A percentile compares a stretch with the other conserved stretches of the same genome.
Evolutionary conservation across 1,140 invertebrate genomes (phyloP).

Genomic region (Liolophura sinensis): DNA sequence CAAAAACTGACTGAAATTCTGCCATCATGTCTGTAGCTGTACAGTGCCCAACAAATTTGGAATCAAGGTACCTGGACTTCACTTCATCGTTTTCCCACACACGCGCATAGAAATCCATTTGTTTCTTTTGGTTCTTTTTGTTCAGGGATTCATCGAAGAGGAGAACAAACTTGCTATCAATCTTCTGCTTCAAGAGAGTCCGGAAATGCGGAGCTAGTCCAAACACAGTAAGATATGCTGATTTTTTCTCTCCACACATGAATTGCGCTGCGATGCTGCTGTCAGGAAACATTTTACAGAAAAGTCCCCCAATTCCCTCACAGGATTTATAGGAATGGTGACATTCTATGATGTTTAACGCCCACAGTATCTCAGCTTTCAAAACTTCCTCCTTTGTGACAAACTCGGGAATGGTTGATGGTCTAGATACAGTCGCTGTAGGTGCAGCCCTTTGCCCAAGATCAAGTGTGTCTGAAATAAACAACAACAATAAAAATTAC

Average conservation of each 20-base stretch:
- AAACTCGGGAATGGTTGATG: too few relatives aligned
- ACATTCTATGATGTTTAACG: slow-evolving; percentile 1
- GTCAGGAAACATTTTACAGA: too few relatives aligned
- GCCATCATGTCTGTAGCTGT: slow-evolving; percentile 17
- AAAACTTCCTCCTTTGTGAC: slow-evolving; percentile 5
- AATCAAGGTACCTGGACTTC: slow-evolving; percentile 16
- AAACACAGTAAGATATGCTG: slow-evolving; percentile 21
- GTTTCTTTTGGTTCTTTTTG: slow-evolving; percentile 24
- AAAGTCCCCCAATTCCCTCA: neutral
- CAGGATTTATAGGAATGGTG: slow-evolving; percentile 10
- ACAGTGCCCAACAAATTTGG: too few relatives aligned
- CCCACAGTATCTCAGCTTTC: slow-evolving; percentile 16
- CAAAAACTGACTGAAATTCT: too few relatives aligned
- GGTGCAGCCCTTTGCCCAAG: too few relatives aligned
- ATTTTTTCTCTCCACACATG: slow-evolving; percentile 18
- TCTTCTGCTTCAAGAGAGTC: neutral
- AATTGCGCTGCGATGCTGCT: slow-evolving; percentile 6
- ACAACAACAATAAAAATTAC: too few relatives aligned
- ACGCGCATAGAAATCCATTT: slow-evolving; percentile 30
- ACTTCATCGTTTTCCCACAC: slow-evolving; percentile 17
- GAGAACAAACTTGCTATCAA: slow-evolving; percentile 9
- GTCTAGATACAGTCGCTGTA: too few relatives aligned
- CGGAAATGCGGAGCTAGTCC: slow-evolving; percentile 23
- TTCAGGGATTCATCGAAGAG: slow-evolving; percentile 30
- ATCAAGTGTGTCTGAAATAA: too few relatives aligned